phyloP scores from a whole-genome alignment of 2,797 vertebrate genomes.

The Gila robusta region DNA sequence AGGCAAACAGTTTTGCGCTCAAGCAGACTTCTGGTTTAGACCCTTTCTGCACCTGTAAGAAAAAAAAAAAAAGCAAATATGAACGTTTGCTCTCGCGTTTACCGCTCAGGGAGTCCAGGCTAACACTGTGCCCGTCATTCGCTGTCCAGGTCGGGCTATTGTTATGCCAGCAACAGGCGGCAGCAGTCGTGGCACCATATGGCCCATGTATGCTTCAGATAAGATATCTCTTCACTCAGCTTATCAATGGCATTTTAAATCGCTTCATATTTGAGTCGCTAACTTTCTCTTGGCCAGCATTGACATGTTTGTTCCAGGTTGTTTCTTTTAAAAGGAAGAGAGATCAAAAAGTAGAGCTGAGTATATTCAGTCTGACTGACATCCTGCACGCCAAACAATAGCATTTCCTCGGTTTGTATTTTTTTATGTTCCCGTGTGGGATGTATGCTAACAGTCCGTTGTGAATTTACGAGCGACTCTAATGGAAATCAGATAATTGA shows the following conservation, averaged over 20 bases:
- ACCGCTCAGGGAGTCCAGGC: slow-evolving; percentile 72
- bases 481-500: background rate
- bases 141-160: slow-evolving; percentile 78
- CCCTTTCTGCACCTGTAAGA: slow-evolving; percentile 84
- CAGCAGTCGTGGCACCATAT: slow-evolving; percentile 82
- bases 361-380: slow-evolving; percentile 24
- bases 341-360: background rate
- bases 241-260: slow-evolving; percentile 85
- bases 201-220: slow-evolving; percentile 85
- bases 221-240: slow-evolving; percentile 85
- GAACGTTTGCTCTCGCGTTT: slow-evolving; percentile 70
- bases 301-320: background rate
- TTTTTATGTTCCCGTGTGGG: background rate
- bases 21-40: slow-evolving; percentile 87
- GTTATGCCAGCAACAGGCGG: slow-evolving; percentile 85
- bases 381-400: slow-evolving; percentile 43
- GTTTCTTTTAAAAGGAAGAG: slow-evolving; percentile 5
- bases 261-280: slow-evolving; percentile 81
- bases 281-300: slow-evolving; percentile 61
- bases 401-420: slow-evolving; percentile 40
- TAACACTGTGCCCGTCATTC: slow-evolving; percentile 75
- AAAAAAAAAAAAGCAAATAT: slow-evolving; percentile 79
- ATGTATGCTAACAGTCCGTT: background rate
- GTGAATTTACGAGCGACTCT: background rate
- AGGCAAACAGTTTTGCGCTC: slow-evolving; percentile 78